These are phyloP conservation scores for Rhingia campestris DNA, from an alignment of 2,888 invertebrate genomes.

Conservation along the genomic window DNA sequence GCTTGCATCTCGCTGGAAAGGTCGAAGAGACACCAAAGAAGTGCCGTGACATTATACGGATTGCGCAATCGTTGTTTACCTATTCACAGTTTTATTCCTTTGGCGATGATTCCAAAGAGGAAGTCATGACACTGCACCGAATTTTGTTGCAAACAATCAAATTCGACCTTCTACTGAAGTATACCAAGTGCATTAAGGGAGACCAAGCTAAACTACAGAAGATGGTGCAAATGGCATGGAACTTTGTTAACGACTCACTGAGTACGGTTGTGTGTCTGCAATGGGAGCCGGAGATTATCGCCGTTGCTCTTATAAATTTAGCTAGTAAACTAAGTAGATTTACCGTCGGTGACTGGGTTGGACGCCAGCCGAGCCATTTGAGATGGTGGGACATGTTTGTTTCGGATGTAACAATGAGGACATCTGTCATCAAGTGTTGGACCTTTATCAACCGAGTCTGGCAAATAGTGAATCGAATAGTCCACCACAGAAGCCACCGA, in stretches of 20 bases:
- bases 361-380: conserved; percentile 88
- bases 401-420: conserved; percentile 98
- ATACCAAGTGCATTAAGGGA: conserved; percentile 96
- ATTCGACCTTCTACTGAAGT: conserved; percentile 97
- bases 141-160: conserved; percentile 98
- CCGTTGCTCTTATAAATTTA: conserved; percentile 97
- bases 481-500: conserved; percentile 86
- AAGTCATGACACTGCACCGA: conserved; percentile 96
- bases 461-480: conserved; percentile 84
- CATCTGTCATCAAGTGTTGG: conserved; percentile 97
- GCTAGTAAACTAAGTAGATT: conserved; percentile 98
- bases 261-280: conserved; percentile 98
- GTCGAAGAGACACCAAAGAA: conserved; percentile 99
- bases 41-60: conserved; percentile 97
- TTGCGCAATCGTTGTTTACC: conserved; percentile 90
- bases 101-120: conserved; percentile 96
- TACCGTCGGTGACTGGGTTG: conserved; percentile 96
- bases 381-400: conserved; percentile 99
- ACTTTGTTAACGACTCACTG: conserved; percentile 98
- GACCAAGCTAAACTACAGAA: conserved; percentile 96
- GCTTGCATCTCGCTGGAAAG: conserved; percentile 98
- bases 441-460: conserved; percentile 91
- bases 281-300: conserved; percentile 99
- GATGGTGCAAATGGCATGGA: conserved; percentile 99
- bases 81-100: conserved; percentile 94